Evolutionary conservation across 2,797 vertebrate genomes (phyloP).

Genomic region (Sebastes reedi): DNA sequence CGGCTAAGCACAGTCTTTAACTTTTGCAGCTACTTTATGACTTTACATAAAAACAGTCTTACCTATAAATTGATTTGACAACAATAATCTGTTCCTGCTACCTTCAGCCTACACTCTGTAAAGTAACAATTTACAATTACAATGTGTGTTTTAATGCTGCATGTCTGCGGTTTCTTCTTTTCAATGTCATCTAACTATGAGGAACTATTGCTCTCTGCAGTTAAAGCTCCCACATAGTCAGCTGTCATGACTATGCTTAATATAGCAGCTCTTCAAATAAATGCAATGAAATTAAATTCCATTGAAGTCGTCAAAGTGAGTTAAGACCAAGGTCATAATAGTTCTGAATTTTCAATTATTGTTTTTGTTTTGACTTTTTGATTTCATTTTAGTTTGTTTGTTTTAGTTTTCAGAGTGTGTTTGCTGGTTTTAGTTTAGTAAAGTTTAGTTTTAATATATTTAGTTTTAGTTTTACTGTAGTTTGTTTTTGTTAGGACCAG

Average conservation of each 20-base stretch:
- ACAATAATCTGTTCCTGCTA: slow-evolving; percentile 19
- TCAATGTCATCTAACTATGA: neutral
- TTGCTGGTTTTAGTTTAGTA: neutral
- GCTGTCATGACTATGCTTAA: neutral
- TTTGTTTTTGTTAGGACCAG: too few species aligned
- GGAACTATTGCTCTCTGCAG: neutral
- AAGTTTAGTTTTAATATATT: too few species aligned
- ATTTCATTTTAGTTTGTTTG: neutral
- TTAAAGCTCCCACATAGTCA: neutral
- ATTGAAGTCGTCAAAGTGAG: neutral
- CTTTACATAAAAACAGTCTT: neutral
- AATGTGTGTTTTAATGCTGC: neutral
- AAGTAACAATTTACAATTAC: slow-evolving; percentile 13
- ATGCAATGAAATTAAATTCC: neutral
- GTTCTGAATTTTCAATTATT: too few species aligned
- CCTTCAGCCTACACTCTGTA: neutral
- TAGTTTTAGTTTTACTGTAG: too few species aligned
- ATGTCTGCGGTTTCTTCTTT: neutral
- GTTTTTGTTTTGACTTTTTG: too few species aligned
- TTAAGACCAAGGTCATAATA: neutral
- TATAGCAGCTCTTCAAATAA: neutral
- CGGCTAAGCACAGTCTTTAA: slow-evolving; percentile 3
- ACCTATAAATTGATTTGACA: slow-evolving; percentile 16
- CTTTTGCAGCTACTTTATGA: slow-evolving; percentile 7
- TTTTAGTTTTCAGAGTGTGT: neutral